Percentiles rank a stretch among this genome's conserved stretches.
Evolutionary conservation across 2,113 vertebrate species (phyloP).

Genomic region (Austrofundulus limnaeus): DNA sequence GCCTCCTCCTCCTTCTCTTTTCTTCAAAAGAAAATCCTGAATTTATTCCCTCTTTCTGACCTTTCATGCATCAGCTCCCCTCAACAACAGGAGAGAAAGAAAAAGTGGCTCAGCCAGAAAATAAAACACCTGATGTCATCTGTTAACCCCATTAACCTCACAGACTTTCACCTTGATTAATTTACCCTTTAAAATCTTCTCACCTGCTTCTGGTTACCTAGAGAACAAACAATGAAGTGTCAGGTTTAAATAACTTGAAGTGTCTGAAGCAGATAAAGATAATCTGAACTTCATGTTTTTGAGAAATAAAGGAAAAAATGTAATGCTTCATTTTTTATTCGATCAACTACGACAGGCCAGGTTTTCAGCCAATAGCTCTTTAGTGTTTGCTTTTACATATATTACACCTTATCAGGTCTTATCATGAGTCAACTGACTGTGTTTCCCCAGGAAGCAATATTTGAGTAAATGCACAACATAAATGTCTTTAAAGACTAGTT

Average conservation of each 20-base stretch:
- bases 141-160: conserved; percentile 22
- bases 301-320: no score
- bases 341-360: no score
- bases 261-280: no score
- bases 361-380: no score
- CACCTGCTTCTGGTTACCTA: not conserved
- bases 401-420: no score
- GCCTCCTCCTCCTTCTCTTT: not conserved
- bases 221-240: no score
- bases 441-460: not conserved
- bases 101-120: not conserved
- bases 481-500: conserved; percentile 1
- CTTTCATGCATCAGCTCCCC: not conserved
- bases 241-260: no score
- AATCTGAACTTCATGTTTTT: no score
- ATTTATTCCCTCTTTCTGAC: conserved; percentile 7
- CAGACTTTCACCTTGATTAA: not conserved
- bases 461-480: not conserved
- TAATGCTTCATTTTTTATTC: no score
- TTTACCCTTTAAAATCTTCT: conserved; percentile 13
- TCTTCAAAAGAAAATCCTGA: not conserved
- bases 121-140: not conserved
- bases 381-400: no score
- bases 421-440: no score
- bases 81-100: not conserved